phyloP scores from a whole-genome alignment of 2,113 vertebrate genomes.

The Tangachromis dhanisi region DNA sequence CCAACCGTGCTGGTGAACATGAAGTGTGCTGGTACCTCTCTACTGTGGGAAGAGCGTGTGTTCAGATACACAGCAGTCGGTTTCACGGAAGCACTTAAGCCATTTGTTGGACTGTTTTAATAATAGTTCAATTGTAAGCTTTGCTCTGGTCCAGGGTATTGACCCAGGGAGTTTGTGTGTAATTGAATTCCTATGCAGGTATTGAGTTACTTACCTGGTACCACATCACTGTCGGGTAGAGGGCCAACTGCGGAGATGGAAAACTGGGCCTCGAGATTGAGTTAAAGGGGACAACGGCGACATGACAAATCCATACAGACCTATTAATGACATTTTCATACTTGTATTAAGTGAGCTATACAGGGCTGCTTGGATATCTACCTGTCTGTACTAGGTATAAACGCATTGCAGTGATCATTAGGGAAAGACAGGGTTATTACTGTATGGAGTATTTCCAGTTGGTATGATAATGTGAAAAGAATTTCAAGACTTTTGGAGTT shows the following conservation, averaged over 20 bases:
- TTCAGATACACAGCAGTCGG: constrained; percentile 5
- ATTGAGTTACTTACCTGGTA: constrained; percentile 32
- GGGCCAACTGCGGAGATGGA: constrained; percentile 2
- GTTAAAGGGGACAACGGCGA: constrained; percentile 30
- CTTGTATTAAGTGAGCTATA: constrained; percentile 10
- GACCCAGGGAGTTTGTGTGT: constrained; percentile 39
- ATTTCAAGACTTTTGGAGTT: constrained; percentile 31
- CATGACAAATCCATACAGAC: constrained; percentile 54
- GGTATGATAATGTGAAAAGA: constrained; percentile 50
- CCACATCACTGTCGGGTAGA: constrained; percentile 44
- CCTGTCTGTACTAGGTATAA: constrained; percentile 29
- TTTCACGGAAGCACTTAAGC: constrained; percentile 52
- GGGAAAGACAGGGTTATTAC: constrained; percentile 57
- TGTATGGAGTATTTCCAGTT: constrained; percentile 40
- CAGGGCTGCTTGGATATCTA: constrained; percentile 36
- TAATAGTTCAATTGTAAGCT: constrained; percentile 24
- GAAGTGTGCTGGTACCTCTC: constrained; percentile 34
- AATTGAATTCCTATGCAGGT: constrained; percentile 54
- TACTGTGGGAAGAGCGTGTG: constrained; percentile 36
- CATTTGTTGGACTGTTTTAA: constrained; percentile 59
- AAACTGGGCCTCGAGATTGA: constrained; percentile 26
- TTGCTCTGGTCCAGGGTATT: constrained; percentile 29
- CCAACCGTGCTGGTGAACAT: constrained; percentile 16
- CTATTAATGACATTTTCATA: constrained; percentile 7
- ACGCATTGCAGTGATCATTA: constrained; percentile 28